Conservation (phyloP, 2,113 vertebrate species). For the Miniopterus natalensis region DNA sequence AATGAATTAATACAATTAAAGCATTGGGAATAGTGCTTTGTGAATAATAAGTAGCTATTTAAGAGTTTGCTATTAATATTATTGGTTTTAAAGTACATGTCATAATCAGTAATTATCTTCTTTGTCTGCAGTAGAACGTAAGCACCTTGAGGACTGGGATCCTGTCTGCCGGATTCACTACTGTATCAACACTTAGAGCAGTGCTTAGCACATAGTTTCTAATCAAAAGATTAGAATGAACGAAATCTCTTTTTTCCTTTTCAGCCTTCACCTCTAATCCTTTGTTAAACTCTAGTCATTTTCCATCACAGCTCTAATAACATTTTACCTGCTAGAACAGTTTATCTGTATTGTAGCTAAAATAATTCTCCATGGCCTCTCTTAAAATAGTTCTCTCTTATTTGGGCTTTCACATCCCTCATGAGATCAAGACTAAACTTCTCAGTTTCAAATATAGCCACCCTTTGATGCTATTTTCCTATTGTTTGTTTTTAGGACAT, state of each 20-base stretch:
- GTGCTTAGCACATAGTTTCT: not conserved
- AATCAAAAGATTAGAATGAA: not conserved
- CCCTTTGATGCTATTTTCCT: not conserved
- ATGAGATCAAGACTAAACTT: constrained; percentile 16
- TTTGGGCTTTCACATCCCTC: not conserved
- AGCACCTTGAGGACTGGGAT: not conserved
- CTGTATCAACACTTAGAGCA: not conserved
- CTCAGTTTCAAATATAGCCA: constrained; percentile 16
- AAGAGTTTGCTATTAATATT: constrained; percentile 37
- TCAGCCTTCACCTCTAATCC: not conserved
- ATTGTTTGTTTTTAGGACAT: constrained; percentile 13
- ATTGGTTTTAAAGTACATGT: not conserved
- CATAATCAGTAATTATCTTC: not conserved
- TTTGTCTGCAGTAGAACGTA: not conserved
- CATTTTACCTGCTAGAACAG: not conserved
- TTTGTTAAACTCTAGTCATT: not conserved
- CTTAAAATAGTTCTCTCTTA: constrained; percentile 1
- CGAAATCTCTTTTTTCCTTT: not conserved
- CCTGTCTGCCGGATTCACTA: not conserved
- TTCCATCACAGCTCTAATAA: not conserved
- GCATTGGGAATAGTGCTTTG: not conserved
- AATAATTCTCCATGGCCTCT: not conserved
- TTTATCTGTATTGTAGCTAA: constrained; percentile 14
- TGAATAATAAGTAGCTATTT: constrained; percentile 44
- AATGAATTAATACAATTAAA: constrained; percentile 14